Evolutionary conservation across 2,113 vertebrate genomes (phyloP), one percentile per base, ranked within the genome.

Genomic region (Mustela lutreola): DNA sequence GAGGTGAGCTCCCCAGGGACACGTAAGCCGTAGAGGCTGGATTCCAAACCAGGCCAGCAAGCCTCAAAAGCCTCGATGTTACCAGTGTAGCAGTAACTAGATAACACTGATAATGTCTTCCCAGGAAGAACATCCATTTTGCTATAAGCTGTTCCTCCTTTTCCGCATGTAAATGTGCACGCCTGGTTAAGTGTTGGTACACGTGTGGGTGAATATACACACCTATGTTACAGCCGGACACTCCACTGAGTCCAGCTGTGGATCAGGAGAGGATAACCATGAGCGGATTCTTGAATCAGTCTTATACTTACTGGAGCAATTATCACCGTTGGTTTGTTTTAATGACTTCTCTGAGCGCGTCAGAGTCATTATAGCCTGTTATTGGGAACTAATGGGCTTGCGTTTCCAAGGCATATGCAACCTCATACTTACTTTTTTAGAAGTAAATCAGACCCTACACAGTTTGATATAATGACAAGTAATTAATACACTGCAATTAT

Each of bases 251-350:
- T 82, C 63, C 79, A 45, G 1, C 31, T 60, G 16, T 39, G 22
- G 63, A 56, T 92, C 84, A 70, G 60, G 19, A 82, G 79, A 39
- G 63, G 92, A 56, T 56, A 84, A 73, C 50, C 62, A 67, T 88
- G 91, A 92, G 84, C 60, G 71, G 85, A 81, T 94, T 88, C 70
- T 96, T 93, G 90, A 75, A 93, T 95, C 95, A 67, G 91, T 76
- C 80, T 78, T 65, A 48, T 89, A 70, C 56, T 89, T 65, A 75
- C 85, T 96, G 93, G 56, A 95, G 84, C 90, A 94, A 82, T 96
- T 97, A 85, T 48, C 58, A 92, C 91, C 83, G 75, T 96, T 91
- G 89, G 56, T 91, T 95, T 90, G 83, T 84, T 95, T 97, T 92
- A 95, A 45, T 92, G 94, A 93, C 96, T 93, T 65, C 91, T 94